Base-by-base conservation (phyloP, 2,113 vertebrate genomes). In the Plecturocebus donacophilus region DNA sequence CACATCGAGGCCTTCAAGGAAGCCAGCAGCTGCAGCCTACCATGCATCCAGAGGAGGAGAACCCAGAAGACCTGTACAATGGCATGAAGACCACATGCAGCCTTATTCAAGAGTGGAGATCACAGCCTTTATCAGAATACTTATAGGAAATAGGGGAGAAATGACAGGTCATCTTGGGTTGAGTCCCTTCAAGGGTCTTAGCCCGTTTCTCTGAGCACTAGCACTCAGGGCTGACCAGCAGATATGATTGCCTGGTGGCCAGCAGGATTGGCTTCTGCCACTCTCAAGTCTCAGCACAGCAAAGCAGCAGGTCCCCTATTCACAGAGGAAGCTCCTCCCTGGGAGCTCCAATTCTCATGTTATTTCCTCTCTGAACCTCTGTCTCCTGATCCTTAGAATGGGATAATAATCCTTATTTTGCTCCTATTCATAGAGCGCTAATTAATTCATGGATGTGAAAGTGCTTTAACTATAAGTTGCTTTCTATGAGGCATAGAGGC, bases 81-180 rank as follows among this genome's bases (percentile, higher is more conserved):
- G 13, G 42, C 17, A 1, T 1, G 2, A 47, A 13, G 20, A 64
- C 32, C 32, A 35, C 8, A 35, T 0, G 3, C 23, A 40, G 61
- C 42, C 23, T 85, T 95, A 42, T 21, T 70, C 11, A 3, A 49
- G 64, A 70, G 4, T 17, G 1, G 25, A 13, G 4, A 4, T 10
- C 14, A 5, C 2, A 25, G 35, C 25, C 32, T 42, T 56, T 45
- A 47, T 58, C 88, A 61, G 25, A n/a, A 68, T 14, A 54, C 19
- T 42, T 38, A 49, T 38, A 71, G 76, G 32, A 73, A 68, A 68
- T 0, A 25, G 5, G 16, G 6, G 12, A 19, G 13, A 66, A 14
- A 14, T 5, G 45, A 92, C 14, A 64, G 49, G 52, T 47, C 40
- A 23, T 35, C 7, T 66, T 93, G 32, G 8, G 6, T 6, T 47